Evolutionary conservation across 2,113 vertebrate species (phyloP).

Genomic region (Dromaius novaehollandiae): DNA sequence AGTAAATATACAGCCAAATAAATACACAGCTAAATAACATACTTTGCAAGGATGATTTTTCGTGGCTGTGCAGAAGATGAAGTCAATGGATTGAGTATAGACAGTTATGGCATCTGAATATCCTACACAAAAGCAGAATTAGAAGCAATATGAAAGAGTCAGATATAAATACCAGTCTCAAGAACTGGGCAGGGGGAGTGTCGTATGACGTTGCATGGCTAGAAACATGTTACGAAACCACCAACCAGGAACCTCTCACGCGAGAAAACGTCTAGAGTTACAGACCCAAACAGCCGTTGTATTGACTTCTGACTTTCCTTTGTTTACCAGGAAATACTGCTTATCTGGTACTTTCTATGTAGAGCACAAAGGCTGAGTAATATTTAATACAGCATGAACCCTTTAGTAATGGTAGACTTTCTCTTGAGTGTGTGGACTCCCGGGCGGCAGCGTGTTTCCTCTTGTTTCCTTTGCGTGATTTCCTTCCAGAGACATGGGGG

Average conservation of each 20-base stretch:
- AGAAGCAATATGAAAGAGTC: neutral
- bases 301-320: neutral
- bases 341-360: neutral
- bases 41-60: neutral
- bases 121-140: neutral
- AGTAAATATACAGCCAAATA: neutral
- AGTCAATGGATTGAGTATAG: neutral
- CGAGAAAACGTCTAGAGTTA: neutral
- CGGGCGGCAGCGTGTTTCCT: neutral
- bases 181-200: neutral
- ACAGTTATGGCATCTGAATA: neutral
- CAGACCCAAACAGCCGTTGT: neutral
- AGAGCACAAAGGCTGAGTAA: neutral
- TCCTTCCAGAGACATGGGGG: neutral
- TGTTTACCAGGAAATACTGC: neutral
- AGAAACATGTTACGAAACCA: neutral
- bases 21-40: neutral
- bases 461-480: neutral
- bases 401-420: neutral
- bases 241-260: neutral
- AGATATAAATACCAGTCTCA: neutral
- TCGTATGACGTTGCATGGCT: neutral
- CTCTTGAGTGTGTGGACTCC: neutral
- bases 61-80: neutral
- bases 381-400: neutral